Evolutionary conservation across 2,113 vertebrate species (phyloP), one percentile per base, ranked within the genome.

Genomic region (Antechinus stuartii): DNA sequence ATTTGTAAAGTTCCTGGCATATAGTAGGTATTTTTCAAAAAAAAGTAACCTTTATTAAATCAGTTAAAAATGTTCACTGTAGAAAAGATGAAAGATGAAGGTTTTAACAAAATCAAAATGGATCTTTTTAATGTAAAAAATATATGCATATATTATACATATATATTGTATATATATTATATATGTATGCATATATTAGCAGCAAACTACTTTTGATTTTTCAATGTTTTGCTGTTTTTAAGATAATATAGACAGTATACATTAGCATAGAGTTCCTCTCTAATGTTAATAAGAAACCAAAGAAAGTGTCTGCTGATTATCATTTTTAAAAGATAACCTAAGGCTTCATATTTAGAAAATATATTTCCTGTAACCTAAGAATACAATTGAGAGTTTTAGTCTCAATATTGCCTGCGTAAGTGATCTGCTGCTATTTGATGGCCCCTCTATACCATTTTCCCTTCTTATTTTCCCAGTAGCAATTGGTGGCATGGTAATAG

Each of bases 21-120:
- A 35, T 76, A n/a, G 14, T 16, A 76, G 61, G 12, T 14, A 76
- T n/a, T 16, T 27, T 27, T 90, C 96, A 97, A 54, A 55, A 97
- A 49, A 91, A 97, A 94, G 93, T 96, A 98, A 97, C 95, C 91
- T 96, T 98, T 98, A 98, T 97, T 98, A 96, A 98, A 98, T 97
- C 97, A 97, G 95, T 96, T 97, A 97, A 97, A 98, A 98, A 98
- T 3, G 89, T 97, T 97, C 61, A 96, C 57, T 97, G 94, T 97
- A 98, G 94, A 97, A 98, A 98, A 98, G 95, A 97, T 97, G 98
- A 96, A 47, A 95, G 96, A 0, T 5, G 0, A 92, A 52, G 1
- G 35, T 97, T 97, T 98, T 95, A 94, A 97, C 92, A 97, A 97
- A 97, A 97, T 56, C 96, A 97, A 98, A 97, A 97, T 97, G 97